A percentile compares a stretch with the other conserved stretches of the same genome.
phyloP scores from a whole-genome alignment of 1,140 invertebrate genomes.

The Pseudomyrmex sp. region DNA sequence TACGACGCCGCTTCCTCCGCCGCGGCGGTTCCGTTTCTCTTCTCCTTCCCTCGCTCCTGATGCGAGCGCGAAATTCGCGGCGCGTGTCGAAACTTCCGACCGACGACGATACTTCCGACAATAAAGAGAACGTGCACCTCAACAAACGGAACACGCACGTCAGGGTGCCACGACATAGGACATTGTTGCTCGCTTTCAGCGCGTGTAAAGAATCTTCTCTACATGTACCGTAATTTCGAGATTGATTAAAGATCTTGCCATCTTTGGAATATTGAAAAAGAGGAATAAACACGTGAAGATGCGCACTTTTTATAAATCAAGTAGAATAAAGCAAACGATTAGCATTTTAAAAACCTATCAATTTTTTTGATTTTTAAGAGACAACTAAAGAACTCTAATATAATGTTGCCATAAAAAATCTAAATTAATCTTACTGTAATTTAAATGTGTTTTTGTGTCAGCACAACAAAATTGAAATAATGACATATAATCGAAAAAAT shows the following conservation, averaged over 20 bases:
- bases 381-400: too few species aligned
- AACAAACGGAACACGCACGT: neutral
- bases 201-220: neutral
- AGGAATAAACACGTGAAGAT: neutral
- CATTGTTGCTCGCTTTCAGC: neutral
- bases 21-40: slow-evolving; percentile 24
- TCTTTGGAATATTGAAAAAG: neutral
- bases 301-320: neutral
- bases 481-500: too few species aligned
- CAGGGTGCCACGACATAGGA: slow-evolving; percentile 1
- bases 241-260: neutral
- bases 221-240: neutral
- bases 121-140: slow-evolving; percentile 19
- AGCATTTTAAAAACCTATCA: too few species aligned
- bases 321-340: neutral
- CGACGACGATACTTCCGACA: slow-evolving; percentile 36
- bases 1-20: slow-evolving; percentile 4
- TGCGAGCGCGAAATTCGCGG: slow-evolving; percentile 45
- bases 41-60: neutral
- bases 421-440: too few species aligned
- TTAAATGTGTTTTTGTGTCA: too few species aligned
- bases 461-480: too few species aligned
- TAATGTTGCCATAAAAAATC: too few species aligned
- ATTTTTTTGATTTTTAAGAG: too few species aligned
- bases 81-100: slow-evolving; percentile 56